phyloP scores from a whole-genome alignment of 1,140 invertebrate species.

The Rhyacophila brunnea region DNA sequence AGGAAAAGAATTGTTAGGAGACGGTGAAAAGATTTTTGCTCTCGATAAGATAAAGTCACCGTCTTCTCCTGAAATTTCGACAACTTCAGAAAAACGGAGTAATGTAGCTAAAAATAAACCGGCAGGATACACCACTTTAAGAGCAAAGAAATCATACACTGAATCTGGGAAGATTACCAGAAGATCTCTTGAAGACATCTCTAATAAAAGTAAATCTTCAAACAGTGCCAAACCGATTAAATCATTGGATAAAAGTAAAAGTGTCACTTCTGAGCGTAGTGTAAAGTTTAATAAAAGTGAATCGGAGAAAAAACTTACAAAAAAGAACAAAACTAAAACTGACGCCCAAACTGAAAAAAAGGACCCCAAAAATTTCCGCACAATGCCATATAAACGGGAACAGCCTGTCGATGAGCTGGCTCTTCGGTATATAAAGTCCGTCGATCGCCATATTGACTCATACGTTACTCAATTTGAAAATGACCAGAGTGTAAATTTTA shows the following conservation, averaged over 20 bases:
- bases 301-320: constrained; percentile 11
- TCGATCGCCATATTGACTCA: constrained; percentile 32
- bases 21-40: constrained; percentile 29
- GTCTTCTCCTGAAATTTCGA: constrained; percentile 18
- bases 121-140: neutral
- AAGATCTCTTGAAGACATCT: constrained; percentile 20
- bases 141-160: constrained; percentile 5
- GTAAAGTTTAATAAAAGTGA: constrained; percentile 3
- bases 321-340: constrained; percentile 8
- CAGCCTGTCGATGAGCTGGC: constrained; percentile 1
- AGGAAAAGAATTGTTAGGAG: constrained; percentile 46
- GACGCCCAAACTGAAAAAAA: constrained; percentile 13
- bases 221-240: constrained; percentile 17
- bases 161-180: neutral
- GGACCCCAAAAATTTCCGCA: constrained; percentile 10
- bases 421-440: constrained; percentile 33
- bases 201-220: constrained; percentile 12
- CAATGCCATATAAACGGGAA: constrained; percentile 9
- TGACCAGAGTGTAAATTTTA: constrained; percentile 39
- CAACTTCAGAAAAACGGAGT: too few relatives aligned
- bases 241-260: constrained; percentile 3
- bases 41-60: constrained; percentile 16
- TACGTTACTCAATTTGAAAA: constrained; percentile 29
- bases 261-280: too few relatives aligned
- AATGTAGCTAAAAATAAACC: constrained; percentile 16